Base-by-base conservation (phyloP, 2,113 vertebrate genomes). In the Labeo catla region DNA sequence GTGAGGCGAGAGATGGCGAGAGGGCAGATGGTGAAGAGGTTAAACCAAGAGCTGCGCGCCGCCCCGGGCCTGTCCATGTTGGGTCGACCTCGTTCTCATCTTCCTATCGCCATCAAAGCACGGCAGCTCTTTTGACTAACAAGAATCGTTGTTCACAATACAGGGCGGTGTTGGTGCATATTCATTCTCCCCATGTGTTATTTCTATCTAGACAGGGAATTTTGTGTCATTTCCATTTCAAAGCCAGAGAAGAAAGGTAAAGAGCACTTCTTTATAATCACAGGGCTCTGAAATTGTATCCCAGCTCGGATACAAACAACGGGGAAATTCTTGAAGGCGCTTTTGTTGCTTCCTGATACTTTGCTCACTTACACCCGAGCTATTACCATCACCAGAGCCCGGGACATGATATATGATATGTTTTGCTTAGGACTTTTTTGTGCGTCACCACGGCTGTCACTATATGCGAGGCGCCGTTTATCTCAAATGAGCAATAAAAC, bases 401-500 rank as follows among this genome's bases (percentile, higher is more conserved):
- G 52, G 80, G 63, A 50, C 80, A 68, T 82, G 80, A 82, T 82
- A 82, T 70, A 82, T 52, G 63, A 70, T 77, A 77, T 47, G n/a
- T 77, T 77, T 77, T 77, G 50, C 76, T 77, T 34, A 77, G 49
- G 76, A 54, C 47, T 34, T 52, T 36, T 54, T 16, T 77, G n/a
- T 50, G 72, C 12, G 72, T 76, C 43, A 49, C 21, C 23, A 45
- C n/a, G n/a, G 15, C 73, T n/a, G 10, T 50, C 9, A 34, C 54
- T 82, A 43, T 76, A 61, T 66, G 70, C 63, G 79, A 65, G 57
- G 45, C 70, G 16, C 52, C 70, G 76, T 87, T 87, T 85, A 74
- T 85, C 86, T 87, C 72, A 73, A 70, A 85, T 65, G 65, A 74
- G 88, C 85, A 86, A 87, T 89, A 89, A 87, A 78, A 74, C 72